These are phyloP conservation scores for Pharmacophagus antenor DNA, from an alignment of 2,888 invertebrate genomes.

Conservation along the genomic window DNA sequence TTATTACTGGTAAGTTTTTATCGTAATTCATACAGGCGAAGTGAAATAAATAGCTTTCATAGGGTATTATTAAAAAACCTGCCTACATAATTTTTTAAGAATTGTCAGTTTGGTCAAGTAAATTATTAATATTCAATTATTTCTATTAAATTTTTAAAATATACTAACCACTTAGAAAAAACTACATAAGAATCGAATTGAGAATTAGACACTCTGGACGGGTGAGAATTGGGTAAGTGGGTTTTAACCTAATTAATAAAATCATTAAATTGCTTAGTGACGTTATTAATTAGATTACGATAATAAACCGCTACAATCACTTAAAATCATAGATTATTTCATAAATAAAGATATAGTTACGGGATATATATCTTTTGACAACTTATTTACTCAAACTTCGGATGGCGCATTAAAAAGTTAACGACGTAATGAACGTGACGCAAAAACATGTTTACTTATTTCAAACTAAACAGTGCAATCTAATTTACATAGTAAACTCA, in stretches of 20 bases:
- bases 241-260: too few species aligned
- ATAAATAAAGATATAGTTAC: background rate
- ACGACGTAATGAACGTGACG: constrained; percentile 4
- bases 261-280: too few species aligned
- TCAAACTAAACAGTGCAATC: constrained; percentile 12
- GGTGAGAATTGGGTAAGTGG: too few species aligned
- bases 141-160: too few species aligned
- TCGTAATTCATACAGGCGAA: background rate
- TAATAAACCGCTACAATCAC: too few species aligned
- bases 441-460: constrained; percentile 9
- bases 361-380: too few species aligned
- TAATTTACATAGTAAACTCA: constrained; percentile 19
- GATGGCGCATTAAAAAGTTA: constrained; percentile 1
- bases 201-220: too few species aligned
- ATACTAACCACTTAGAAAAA: too few species aligned
- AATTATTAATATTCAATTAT: too few species aligned
- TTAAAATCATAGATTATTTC: background rate
- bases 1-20: constrained; percentile 78
- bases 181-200: too few species aligned
- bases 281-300: too few species aligned
- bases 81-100: background rate
- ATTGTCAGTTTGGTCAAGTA: too few species aligned
- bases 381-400: constrained; percentile 1
- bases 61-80: background rate
- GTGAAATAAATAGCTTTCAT: background rate